Base-by-base conservation (phyloP, 2,888 invertebrate species). In the Pyrocoelia pectoralis region DNA sequence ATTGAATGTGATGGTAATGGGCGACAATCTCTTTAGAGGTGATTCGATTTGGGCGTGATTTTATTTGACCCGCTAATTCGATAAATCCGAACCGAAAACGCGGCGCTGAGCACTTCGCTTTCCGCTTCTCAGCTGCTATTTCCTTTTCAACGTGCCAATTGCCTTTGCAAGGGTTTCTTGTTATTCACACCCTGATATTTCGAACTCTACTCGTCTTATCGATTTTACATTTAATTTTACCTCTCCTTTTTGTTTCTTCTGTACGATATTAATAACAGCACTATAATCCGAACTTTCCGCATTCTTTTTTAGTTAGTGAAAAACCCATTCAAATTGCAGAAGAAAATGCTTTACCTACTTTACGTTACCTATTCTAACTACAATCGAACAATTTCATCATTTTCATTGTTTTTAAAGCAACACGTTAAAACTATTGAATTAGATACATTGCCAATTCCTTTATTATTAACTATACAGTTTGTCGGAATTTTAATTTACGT, bases 51-150 rank as follows among this genome's bases (percentile, higher is more conserved):
- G 76, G 70, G 72, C 74, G 76, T 76, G 80, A 78, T 80, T 80
- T 79, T 79, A 78, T 80, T 80, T 78, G 79, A 79, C 78, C 77
- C 77, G 74, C 76, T 79, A 80, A 80, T 79, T 79, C 75, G 78
- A 79, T 80, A 77, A 77, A 70, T 55, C 62, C 57, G 63, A 66
- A 61, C 55, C 64, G 64, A 56, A 56, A 64, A 64, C 55, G 64
- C 56, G 60, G 43, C 54, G 64, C 64, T 62, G 59, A 64, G 64
- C 64, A 60, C 64, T 64, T 63, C 63, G 59, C 66, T 59, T 62
- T 59, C 62, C 59, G 56, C 59, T 63, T 38, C 59, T 61, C 66
- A 50, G 60, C 61, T 56, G 64, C 65, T 67, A 65, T 62, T 64
- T 65, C 64, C 65, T 65, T 64, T 58, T 63, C 66, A 61, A 56